Percentiles rank a stretch among this genome's conserved stretches.
These are phyloP conservation scores for Oxystoma pomonae DNA, from an alignment of 2,888 invertebrate species.

Conservation along the genomic window DNA sequence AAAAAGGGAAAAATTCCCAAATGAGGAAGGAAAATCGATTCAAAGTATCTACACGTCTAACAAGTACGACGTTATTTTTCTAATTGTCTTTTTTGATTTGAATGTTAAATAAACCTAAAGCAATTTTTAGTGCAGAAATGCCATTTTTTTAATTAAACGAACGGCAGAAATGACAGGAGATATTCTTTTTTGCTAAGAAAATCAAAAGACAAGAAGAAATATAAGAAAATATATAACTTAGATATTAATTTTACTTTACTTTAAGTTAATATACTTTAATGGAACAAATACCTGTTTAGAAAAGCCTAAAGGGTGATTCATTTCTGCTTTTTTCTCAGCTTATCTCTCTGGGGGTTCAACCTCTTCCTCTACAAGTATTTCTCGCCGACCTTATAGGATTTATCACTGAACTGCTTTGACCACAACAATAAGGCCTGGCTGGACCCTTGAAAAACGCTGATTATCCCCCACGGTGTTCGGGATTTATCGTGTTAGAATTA, in stretches of 20 bases:
- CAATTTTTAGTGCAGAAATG: too few species aligned
- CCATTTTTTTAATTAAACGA: too few species aligned
- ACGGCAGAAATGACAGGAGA: too few species aligned
- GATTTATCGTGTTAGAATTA: not conserved
- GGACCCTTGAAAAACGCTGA: not conserved
- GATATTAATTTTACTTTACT: too few species aligned
- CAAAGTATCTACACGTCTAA: not conserved
- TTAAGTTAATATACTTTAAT: not conserved
- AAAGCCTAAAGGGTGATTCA: constrained; percentile 17
- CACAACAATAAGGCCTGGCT: not conserved
- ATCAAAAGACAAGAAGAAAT: too few species aligned
- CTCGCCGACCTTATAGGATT: constrained; percentile 16
- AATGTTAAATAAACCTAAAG: too few species aligned
- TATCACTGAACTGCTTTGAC: constrained; percentile 6
- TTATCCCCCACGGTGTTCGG: not conserved
- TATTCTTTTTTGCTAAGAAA: too few species aligned
- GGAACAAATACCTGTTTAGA: constrained; percentile 8
- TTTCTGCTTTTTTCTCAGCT: constrained; percentile 11
- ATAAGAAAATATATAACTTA: too few species aligned
- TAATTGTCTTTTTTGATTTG: too few species aligned
- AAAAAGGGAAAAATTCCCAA: not conserved
- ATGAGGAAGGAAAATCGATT: not conserved
- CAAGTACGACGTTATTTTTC: too few species aligned
- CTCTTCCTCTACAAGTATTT: constrained; percentile 12
- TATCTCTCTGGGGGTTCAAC: constrained; percentile 14